Evolutionary conservation across 2,113 vertebrate species (phyloP).

Genomic region (Macquaria ambigua): DNA sequence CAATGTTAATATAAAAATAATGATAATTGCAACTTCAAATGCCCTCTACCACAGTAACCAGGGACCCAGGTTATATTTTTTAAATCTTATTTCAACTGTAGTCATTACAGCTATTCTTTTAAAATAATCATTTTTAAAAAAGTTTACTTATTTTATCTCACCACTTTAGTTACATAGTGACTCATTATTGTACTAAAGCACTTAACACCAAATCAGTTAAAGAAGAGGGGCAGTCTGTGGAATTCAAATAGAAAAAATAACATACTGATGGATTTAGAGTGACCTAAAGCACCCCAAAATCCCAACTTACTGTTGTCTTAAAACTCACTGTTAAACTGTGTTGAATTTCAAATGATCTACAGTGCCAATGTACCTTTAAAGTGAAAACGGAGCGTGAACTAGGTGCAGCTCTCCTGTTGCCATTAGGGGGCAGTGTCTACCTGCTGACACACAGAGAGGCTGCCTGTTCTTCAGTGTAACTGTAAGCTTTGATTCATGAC

Average conservation of each 20-base stretch:
- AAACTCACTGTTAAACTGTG: neutral
- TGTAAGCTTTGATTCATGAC: conserved; percentile 10
- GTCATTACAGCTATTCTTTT: too few species aligned
- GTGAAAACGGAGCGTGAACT: neutral
- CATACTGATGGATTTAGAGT: too few species aligned
- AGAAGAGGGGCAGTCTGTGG: neutral
- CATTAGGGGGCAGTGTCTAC: conserved; percentile 57
- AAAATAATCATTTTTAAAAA: too few species aligned
- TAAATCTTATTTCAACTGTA: too few species aligned
- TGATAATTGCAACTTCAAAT: neutral
- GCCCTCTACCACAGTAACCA: neutral
- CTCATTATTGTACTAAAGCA: too few species aligned
- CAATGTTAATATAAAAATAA: neutral
- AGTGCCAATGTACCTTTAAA: too few species aligned
- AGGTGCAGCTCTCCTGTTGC: conserved; percentile 10
- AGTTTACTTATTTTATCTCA: too few species aligned
- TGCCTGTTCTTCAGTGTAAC: neutral
- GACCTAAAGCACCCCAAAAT: neutral
- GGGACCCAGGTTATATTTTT: neutral
- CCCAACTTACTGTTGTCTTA: neutral
- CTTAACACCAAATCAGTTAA: too few species aligned
- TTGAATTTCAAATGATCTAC: neutral
- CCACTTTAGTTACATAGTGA: neutral
- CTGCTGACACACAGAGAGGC: neutral
- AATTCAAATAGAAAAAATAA: neutral